phyloP scores from a whole-genome alignment of 2,797 vertebrate species.

The Poeciliopsis infans region DNA sequence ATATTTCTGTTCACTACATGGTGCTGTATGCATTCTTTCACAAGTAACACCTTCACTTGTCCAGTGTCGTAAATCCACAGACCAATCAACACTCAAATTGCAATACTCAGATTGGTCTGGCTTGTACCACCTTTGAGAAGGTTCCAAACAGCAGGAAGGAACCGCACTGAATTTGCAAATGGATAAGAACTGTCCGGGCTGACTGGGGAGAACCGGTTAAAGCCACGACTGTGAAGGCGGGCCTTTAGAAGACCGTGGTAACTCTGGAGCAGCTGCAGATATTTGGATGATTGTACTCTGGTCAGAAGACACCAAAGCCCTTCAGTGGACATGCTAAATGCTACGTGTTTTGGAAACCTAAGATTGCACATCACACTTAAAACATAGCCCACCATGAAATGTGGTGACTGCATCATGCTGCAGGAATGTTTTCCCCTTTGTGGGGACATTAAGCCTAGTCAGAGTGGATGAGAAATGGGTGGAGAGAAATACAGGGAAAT shows the following conservation, averaged over 20 bases:
- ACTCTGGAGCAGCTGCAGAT: background rate
- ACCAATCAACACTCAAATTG: background rate
- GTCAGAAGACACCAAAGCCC: background rate
- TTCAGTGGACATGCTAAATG: background rate
- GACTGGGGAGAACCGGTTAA: background rate
- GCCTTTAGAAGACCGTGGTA: background rate
- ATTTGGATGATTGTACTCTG: background rate
- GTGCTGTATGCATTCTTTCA: background rate
- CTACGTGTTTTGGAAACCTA: background rate
- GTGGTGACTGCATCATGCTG: background rate
- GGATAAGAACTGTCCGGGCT: background rate
- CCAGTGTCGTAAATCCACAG: background rate
- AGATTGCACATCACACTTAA: background rate
- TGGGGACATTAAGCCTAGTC: background rate
- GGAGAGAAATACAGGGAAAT: background rate
- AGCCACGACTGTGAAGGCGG: background rate
- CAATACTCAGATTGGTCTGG: background rate
- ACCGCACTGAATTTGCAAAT: background rate
- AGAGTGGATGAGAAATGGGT: background rate
- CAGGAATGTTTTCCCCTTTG: background rate
- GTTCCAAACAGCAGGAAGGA: background rate
- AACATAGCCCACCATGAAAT: background rate
- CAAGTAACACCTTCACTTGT: background rate
- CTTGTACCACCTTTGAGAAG: background rate
- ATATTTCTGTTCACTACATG: background rate